Conservation (phyloP, 30 jellyfish, hydroid and myxozoan species). For the Cassiopea andromeda region DNA sequence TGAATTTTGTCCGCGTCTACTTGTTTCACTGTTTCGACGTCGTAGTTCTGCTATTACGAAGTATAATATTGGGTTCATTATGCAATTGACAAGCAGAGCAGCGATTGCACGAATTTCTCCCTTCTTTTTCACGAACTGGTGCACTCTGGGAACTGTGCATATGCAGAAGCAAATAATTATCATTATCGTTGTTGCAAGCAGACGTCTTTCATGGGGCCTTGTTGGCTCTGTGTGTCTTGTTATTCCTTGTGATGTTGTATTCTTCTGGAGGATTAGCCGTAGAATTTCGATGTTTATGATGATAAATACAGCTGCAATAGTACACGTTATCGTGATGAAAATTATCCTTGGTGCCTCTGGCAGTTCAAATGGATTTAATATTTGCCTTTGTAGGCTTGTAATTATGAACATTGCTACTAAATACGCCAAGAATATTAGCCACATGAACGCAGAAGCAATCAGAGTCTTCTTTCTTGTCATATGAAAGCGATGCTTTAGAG, state of each 20-base stretch:
- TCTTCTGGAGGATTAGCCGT: slow-evolving; percentile 10
- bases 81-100: slow-evolving; percentile 11
- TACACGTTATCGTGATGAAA: slow-evolving; percentile 1
- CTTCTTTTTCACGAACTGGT: slow-evolving; percentile 2
- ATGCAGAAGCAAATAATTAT: slow-evolving; percentile 14
- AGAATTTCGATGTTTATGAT: slow-evolving; percentile 17
- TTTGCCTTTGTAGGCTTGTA: background rate
- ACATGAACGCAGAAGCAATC: background rate
- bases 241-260: background rate
- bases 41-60: slow-evolving; percentile 1
- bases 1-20: background rate
- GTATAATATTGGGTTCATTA: slow-evolving; percentile 40
- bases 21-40: background rate
- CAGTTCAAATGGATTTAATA: background rate
- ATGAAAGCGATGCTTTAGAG: slow-evolving; percentile 25
- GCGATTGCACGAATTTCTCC: background rate
- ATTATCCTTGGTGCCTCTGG: slow-evolving; percentile 3
- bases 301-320: background rate
- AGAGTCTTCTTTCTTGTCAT: slow-evolving; percentile 20
- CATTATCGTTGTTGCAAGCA: background rate
- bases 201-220: background rate
- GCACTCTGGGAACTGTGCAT: slow-evolving; percentile 30
- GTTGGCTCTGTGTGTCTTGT: background rate
- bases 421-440: slow-evolving; percentile 1
- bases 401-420: background rate